These are phyloP conservation scores for Limnothrissa miodon DNA, from an alignment of 2,113 vertebrate species.

Conservation along the genomic window DNA sequence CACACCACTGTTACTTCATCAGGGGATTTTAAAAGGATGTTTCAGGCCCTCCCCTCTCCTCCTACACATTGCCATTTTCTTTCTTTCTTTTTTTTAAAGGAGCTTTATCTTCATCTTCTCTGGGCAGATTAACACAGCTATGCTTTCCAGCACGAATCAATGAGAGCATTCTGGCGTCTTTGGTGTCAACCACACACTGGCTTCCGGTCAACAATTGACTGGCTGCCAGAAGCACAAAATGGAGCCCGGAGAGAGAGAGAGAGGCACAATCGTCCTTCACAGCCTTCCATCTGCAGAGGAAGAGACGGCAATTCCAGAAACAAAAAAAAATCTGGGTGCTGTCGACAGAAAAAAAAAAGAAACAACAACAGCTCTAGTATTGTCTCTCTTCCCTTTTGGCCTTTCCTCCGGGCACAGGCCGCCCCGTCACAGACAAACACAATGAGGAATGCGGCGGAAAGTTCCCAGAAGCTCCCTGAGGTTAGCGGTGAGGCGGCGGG, in stretches of 20 bases:
- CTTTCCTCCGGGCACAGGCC: slow-evolving; percentile 1
- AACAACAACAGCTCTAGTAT: background rate
- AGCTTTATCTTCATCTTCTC: background rate
- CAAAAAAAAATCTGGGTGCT: background rate
- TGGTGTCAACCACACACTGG: slow-evolving; percentile 15
- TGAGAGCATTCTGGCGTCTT: slow-evolving; percentile 9
- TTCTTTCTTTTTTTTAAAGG: background rate
- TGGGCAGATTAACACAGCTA: background rate
- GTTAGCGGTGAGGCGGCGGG: slow-evolving; percentile 18
- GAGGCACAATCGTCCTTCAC: slow-evolving; percentile 4
- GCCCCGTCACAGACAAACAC: background rate
- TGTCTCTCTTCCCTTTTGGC: background rate
- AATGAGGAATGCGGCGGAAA: slow-evolving; percentile 21
- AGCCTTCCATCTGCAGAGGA: background rate
- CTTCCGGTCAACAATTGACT: slow-evolving; percentile 4
- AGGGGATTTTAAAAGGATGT: slow-evolving; percentile 1
- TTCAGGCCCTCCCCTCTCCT: background rate
- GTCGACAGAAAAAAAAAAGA: background rate
- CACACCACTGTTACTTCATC: slow-evolving; percentile 17
- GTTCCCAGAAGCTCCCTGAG: slow-evolving; percentile 28
- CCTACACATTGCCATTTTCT: background rate
- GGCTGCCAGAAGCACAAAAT: background rate
- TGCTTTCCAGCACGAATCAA: background rate
- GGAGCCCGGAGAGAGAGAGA: background rate
- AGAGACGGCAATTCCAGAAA: background rate